Evolutionary conservation across 2,888 invertebrate species (phyloP).

Genomic region (Lithodes maja): DNA sequence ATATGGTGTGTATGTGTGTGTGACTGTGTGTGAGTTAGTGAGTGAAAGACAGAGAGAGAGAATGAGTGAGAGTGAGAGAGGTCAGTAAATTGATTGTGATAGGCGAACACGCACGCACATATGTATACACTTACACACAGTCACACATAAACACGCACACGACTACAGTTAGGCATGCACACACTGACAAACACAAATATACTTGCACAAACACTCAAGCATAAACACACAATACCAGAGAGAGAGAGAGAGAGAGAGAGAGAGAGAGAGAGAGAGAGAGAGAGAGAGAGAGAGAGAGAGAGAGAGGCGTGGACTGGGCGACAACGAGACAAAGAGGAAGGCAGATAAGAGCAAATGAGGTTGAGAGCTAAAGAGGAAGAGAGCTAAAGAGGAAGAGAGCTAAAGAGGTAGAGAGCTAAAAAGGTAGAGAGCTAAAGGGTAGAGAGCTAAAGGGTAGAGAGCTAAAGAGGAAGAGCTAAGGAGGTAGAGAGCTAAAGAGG

Average conservation of each 20-base stretch:
- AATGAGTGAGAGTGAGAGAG: neutral
- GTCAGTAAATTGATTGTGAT: too few species aligned
- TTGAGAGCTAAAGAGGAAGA: too few species aligned
- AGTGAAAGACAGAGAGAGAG: neutral
- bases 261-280: slow-evolving; percentile 12
- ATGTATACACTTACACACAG: too few species aligned
- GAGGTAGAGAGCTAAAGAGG: slow-evolving; percentile 5
- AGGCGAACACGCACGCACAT: too few species aligned
- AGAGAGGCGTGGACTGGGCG: neutral
- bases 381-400: neutral
- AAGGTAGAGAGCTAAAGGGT: neutral
- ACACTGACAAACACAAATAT: too few species aligned
- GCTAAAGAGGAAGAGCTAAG: neutral
- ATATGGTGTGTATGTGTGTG: too few species aligned
- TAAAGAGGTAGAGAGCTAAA: neutral
- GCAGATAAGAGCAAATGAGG: slow-evolving; percentile 1
- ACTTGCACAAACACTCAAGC: too few species aligned
- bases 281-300: neutral
- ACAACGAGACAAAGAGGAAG: neutral
- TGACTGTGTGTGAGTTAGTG: too few species aligned
- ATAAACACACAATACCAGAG: neutral
- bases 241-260: neutral
- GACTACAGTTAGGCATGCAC: too few species aligned
- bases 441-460: too few species aligned
- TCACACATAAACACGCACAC: too few species aligned